Base-by-base conservation (phyloP, 2,888 invertebrate genomes). In the Onchidella celtica region DNA sequence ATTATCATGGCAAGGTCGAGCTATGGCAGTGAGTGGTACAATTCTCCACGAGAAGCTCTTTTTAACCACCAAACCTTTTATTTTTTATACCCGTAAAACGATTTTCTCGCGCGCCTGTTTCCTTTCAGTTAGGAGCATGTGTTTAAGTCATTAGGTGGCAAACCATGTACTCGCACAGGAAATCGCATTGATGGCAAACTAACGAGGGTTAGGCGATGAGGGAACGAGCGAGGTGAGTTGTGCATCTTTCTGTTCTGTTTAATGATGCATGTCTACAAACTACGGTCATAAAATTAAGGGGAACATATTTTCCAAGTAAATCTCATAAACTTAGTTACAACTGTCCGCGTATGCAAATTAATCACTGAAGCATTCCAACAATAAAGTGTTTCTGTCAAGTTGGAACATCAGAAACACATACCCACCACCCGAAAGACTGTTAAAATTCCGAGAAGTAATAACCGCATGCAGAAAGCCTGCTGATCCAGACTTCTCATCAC, bases 211-310 rank as follows among this genome's bases (percentile, higher is more conserved):
- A 55, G 55, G 70, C 27, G 6, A 55, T 17, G 55, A 47, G 55
- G 9, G 70, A 68, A 38, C 24, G n/a, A 21, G 68, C 34, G 38
- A 14, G 24, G 38, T 38, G 29, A 55, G 69, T 14, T 40, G 17
- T 40, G 70, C 55, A 32, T 70, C 70, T 6, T 70, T 55, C 70
- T 55, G 47, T 55, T 32, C 47, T 38, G 70, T 40, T n/a, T 70
- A 70, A 70, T 70, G 55, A 47, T 29, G 70, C 70, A 55, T 70
- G 55, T 21, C 38, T 70, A 55, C 70, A 70, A 70, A 70, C 70
- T 17, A 29, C 55, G 2, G 70, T 55, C 47, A 70, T 70, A 29
- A 70, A 70, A 70, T 70, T 70, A 70, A 17, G 47, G 29, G 2
- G 55, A 70, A 32, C 27, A 70, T 70, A 70, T 70, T 32, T 70